These are phyloP conservation scores for Pangasius macronema DNA, from an alignment of 2,797 vertebrate species.

Conservation along the genomic window DNA sequence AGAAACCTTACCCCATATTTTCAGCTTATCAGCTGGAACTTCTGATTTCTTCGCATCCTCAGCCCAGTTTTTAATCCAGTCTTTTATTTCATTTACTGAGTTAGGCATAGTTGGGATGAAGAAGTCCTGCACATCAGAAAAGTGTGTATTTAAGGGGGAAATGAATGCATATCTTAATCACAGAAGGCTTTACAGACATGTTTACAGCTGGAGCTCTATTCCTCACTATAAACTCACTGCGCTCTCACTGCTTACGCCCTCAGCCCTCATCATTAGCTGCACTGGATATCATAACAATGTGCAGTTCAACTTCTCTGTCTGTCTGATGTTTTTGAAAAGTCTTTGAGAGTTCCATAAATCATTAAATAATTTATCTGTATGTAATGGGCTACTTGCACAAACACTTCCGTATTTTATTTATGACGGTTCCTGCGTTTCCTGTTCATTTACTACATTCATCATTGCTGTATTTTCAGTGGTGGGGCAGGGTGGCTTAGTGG, in stretches of 20 bases:
- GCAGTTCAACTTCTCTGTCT: background rate
- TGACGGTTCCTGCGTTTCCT: background rate
- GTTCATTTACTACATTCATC: background rate
- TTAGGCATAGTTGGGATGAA: slow-evolving; percentile 51
- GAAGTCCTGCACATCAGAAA: slow-evolving; percentile 29
- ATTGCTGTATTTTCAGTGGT: background rate
- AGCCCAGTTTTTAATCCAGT: background rate
- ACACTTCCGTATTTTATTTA: background rate
- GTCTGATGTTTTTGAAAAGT: background rate
- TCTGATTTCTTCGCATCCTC: background rate
- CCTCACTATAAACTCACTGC: background rate
- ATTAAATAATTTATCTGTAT: background rate
- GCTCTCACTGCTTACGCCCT: background rate
- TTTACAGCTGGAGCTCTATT: background rate
- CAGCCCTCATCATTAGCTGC: background rate
- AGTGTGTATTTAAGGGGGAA: background rate
- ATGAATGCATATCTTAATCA: too few species aligned
- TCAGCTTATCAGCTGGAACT: background rate
- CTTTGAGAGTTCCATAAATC: background rate
- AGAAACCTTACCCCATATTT: slow-evolving; percentile 41
- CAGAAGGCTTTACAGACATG: background rate
- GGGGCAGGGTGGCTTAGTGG: too few species aligned
- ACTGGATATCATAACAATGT: background rate
- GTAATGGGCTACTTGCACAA: background rate
- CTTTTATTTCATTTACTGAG: slow-evolving; percentile 4